These are phyloP conservation scores for Xylophagus ater DNA, from an alignment of 2,888 invertebrate genomes.

Conservation along the genomic window DNA sequence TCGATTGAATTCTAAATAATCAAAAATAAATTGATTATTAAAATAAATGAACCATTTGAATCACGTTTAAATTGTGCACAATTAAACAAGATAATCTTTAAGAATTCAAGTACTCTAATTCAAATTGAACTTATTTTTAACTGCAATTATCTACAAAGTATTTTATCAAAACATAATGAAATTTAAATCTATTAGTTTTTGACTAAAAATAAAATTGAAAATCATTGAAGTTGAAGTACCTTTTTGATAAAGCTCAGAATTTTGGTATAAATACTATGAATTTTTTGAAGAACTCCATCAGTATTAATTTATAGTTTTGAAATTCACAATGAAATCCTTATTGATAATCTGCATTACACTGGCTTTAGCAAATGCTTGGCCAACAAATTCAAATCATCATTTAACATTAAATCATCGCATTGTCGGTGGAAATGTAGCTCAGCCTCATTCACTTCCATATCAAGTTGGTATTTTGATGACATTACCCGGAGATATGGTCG, in stretches of 20 bases:
- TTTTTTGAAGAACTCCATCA: not conserved
- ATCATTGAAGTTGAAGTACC: not conserved
- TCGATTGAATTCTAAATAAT: too few relatives aligned
- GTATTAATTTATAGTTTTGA: not conserved
- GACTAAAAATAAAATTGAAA: too few relatives aligned
- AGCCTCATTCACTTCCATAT: slow-evolving; percentile 4
- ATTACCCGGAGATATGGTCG: not conserved
- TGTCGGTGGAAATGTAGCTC: slow-evolving; percentile 6
- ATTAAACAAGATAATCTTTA: too few relatives aligned
- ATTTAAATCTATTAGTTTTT: too few relatives aligned
- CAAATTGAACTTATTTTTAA: too few relatives aligned
- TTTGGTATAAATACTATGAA: not conserved
- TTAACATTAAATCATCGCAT: not conserved
- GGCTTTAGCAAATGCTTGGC: not conserved
- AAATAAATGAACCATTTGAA: too few relatives aligned
- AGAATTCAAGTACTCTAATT: too few relatives aligned
- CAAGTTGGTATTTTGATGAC: slow-evolving; percentile 4
- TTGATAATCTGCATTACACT: not conserved
- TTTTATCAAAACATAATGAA: too few relatives aligned
- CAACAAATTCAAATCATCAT: not conserved
- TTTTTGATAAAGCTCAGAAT: not conserved
- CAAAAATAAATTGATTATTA: too few relatives aligned
- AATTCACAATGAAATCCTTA: not conserved
- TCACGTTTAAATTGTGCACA: too few relatives aligned
- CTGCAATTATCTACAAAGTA: too few relatives aligned